Evolutionary conservation across 2,113 vertebrate genomes (phyloP).

Genomic region (Neotoma lepida): DNA sequence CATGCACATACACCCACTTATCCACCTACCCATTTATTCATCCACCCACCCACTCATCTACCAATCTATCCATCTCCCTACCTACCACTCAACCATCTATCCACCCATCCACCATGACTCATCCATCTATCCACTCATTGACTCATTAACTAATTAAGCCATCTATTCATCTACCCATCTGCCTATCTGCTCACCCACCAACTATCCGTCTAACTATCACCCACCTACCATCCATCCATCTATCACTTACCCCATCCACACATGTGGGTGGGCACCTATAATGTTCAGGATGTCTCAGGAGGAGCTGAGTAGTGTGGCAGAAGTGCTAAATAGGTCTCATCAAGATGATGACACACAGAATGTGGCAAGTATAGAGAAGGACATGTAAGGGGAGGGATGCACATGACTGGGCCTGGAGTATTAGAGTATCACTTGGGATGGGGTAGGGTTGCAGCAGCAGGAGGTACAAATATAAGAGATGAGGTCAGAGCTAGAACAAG

Average conservation of each 20-base stretch:
- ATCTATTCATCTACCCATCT: too few species aligned
- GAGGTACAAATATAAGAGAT: neutral
- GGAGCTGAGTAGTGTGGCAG: neutral
- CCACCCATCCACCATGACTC: neutral
- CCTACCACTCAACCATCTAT: neutral
- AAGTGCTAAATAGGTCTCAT: neutral
- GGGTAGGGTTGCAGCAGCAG: neutral
- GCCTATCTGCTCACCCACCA: neutral
- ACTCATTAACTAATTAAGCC: neutral
- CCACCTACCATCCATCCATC: neutral
- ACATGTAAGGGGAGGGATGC: rapidly evolving
- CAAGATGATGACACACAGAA: neutral
- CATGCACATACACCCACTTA: neutral
- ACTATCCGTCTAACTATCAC: neutral
- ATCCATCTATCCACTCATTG: too few species aligned
- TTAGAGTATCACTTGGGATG: neutral
- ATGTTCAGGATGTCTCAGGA: neutral
- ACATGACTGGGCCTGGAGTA: neutral
- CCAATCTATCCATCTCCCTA: too few species aligned
- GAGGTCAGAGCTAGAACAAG: neutral
- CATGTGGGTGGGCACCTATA: too few species aligned
- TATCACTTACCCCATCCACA: neutral
- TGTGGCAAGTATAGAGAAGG: too few species aligned
- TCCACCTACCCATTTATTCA: neutral
- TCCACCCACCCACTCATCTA: neutral